These are phyloP conservation scores for Campoplex capitator DNA, from an alignment of 2,888 invertebrate genomes.

Conservation along the genomic window DNA sequence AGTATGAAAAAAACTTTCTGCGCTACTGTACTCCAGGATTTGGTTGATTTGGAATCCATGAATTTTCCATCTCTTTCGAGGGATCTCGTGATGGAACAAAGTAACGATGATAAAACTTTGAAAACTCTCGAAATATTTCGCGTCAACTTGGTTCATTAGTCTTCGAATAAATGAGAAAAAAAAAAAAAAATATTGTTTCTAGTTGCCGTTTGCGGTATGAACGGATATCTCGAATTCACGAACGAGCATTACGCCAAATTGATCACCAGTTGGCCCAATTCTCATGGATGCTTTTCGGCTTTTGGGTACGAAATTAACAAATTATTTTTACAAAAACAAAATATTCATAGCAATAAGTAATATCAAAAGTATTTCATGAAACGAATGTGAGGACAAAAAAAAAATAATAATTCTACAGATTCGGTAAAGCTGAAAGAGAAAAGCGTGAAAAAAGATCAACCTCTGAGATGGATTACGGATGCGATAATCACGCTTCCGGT, in stretches of 20 bases:
- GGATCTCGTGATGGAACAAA: conserved; percentile 83
- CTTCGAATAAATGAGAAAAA: not conserved
- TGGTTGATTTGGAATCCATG: conserved; percentile 74
- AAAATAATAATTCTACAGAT: conserved; percentile 40
- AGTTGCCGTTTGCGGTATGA: conserved; percentile 85
- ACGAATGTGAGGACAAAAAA: not conserved
- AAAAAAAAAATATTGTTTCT: not conserved
- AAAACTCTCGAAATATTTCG: not conserved
- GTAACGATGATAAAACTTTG: conserved; percentile 69
- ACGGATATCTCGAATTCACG: conserved; percentile 85
- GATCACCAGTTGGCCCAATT: conserved; percentile 83
- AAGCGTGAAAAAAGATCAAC: conserved; percentile 73
- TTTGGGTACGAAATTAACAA: conserved; percentile 70
- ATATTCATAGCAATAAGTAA: not conserved
- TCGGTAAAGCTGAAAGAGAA: conserved; percentile 27
- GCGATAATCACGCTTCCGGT: conserved; percentile 84
- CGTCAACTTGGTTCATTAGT: not conserved
- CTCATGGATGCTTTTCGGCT: conserved; percentile 82
- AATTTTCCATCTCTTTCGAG: conserved; percentile 76
- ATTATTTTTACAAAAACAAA: not conserved
- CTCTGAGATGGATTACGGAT: conserved; percentile 82
- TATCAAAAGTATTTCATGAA: not conserved
- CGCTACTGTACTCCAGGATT: conserved; percentile 78
- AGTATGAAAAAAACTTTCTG: conserved; percentile 75
- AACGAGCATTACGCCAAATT: conserved; percentile 79